Conservation (phyloP, 2,888 invertebrate species). For the Bugulina stolonifera region DNA sequence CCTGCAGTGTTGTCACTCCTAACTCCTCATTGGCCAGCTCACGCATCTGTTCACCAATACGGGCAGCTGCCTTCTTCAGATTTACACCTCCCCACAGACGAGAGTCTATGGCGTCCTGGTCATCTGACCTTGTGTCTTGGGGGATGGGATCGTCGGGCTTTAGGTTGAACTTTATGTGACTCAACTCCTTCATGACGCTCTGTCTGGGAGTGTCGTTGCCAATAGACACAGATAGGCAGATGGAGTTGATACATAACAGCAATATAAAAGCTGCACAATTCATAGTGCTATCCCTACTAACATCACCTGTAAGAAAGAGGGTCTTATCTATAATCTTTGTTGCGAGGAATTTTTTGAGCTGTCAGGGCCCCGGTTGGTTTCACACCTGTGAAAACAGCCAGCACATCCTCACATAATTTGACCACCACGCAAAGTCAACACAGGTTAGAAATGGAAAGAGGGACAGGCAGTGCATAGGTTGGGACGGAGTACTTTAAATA, state of each 20-base stretch:
- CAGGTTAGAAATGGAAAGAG: no score
- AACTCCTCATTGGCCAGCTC: conserved; percentile 53
- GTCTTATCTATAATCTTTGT: no score
- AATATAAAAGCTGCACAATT: not conserved
- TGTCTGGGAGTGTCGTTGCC: not conserved
- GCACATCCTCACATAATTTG: no score
- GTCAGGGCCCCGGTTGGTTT: no score
- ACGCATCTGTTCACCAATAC: conserved; percentile 45
- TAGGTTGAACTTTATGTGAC: not conserved
- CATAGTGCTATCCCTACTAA: not conserved
- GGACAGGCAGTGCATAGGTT: no score
- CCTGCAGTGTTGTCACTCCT: conserved; percentile 54
- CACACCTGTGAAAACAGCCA: no score
- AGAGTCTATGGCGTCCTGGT: conserved; percentile 41
- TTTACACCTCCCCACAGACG: conserved; percentile 43
- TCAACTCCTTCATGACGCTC: not conserved
- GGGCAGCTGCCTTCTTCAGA: conserved; percentile 42
- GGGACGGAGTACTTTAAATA: no score
- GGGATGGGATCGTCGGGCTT: not conserved
- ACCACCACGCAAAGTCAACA: no score
- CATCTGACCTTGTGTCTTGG: conserved; percentile 12
- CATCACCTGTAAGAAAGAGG: not conserved
- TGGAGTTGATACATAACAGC: no score
- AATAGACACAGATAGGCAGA: not conserved
- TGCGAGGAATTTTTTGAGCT: no score